phyloP scores from a whole-genome alignment of 2,113 vertebrate species.

The Cyprinodon variegatus region DNA sequence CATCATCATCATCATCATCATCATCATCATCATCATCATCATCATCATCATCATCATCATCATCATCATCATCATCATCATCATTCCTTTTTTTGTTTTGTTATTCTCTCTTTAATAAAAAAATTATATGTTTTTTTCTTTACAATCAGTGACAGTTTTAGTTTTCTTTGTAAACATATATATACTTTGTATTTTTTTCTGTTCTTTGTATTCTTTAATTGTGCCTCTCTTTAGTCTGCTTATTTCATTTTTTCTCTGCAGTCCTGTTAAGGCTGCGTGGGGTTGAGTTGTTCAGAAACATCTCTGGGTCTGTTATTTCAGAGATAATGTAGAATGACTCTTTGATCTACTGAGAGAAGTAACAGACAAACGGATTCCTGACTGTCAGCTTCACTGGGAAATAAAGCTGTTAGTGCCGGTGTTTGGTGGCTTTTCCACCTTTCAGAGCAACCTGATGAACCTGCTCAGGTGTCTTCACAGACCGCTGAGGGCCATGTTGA shows the following conservation, averaged over 20 bases:
- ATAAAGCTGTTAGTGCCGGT: neutral
- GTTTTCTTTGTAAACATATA: neutral
- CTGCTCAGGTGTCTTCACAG: neutral
- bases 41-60: too few relatives aligned
- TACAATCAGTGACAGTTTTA: neutral
- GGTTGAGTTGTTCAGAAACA: neutral
- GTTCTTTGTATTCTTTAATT: neutral
- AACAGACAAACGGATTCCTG: neutral
- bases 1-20: too few relatives aligned
- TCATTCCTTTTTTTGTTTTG: too few relatives aligned
- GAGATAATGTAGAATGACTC: neutral
- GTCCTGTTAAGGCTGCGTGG: neutral
- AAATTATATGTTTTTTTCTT: neutral
- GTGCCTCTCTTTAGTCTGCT: neutral
- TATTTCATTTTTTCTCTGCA: neutral
- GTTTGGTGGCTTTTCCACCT: too few relatives aligned
- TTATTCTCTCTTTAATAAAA: too few relatives aligned
- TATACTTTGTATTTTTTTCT: neutral
- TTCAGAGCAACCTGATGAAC: neutral
- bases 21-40: too few relatives aligned
- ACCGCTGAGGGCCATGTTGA: neutral
- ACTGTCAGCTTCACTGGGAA: neutral
- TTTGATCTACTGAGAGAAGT: neutral
- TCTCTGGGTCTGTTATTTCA: neutral
- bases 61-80: too few relatives aligned